Base-by-base conservation (phyloP, 2,888 invertebrate genomes). In the Chrysolina americana region DNA sequence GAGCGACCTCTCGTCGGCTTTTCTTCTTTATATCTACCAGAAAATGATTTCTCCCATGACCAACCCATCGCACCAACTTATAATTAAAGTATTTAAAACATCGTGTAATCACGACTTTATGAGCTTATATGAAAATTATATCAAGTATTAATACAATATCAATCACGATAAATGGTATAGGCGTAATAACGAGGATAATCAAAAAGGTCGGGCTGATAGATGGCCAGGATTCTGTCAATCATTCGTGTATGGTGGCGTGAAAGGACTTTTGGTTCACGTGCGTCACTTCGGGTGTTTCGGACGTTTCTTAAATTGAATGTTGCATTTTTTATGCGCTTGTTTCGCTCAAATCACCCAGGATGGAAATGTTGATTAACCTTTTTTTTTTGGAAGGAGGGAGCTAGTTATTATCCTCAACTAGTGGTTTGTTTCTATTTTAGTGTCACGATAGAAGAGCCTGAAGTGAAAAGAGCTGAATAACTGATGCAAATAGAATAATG, bases 21-120 rank as follows among this genome's bases (percentile, higher is more conserved):
- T 74, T 74, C 71, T 70, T 70, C 74, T 74, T 75, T 76, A 76
- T 71, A 65, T 74, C 71, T 21, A 65, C 50, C 70, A 50, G 70
- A 76, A 76, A 74, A 76, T 76, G 74, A 78, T 79, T 79, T 77
- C 76, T 79, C 74, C 76, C 76, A 78, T 71, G 79, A 73, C 79
- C 79, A 71, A 73, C 77, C 75, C 72, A 75, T 74, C 76, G 66
- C 75, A 79, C 81, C 72, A 76, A 78, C 77, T 76, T 80, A 79
- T 81, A 81, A 81, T 81, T 81, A 80, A 81, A 81, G 78, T 75
- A 77, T 78, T 79, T 80, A 79, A 79, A 81, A 81, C 78, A 76
- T 75, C 75, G 68, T 76, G 77, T 76, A 77, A 76, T 79, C 77
- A 78, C 78, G 76, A 78, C 76, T 76, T 76, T 74, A 75, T 70